A percentile compares a stretch with the other conserved stretches of the same genome.
These are phyloP conservation scores for Eleginops maclovinus DNA, from an alignment of 2,113 vertebrate genomes.

Conservation along the genomic window DNA sequence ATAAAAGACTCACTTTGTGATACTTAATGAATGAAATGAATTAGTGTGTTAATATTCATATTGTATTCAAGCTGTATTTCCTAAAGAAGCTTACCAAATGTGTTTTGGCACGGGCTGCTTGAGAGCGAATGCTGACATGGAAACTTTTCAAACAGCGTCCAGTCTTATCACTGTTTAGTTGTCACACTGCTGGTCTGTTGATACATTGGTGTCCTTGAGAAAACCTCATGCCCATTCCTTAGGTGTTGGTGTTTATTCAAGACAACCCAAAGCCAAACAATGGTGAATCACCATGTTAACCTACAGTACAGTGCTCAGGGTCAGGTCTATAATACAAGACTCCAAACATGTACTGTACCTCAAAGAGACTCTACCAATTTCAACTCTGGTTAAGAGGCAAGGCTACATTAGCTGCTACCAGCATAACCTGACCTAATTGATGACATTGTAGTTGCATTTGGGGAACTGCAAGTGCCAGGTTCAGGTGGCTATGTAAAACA, in stretches of 20 bases:
- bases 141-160: background rate
- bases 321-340: background rate
- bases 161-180: background rate
- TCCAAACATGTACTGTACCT: background rate
- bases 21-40: background rate
- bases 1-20: background rate
- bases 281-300: background rate
- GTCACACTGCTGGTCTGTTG: background rate
- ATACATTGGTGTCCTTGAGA: background rate
- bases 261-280: background rate
- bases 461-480: background rate
- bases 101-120: background rate
- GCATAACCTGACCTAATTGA: background rate
- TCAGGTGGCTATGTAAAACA: background rate
- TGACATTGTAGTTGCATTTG: background rate
- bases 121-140: background rate
- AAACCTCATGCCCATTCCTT: no score
- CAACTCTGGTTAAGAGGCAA: background rate
- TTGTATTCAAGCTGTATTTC: background rate
- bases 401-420: background rate
- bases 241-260: background rate
- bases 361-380: no score
- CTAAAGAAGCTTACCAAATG: background rate
- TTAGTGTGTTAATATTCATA: background rate
- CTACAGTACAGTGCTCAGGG: background rate